Percentiles rank a stretch among this genome's conserved stretches.
Conservation (phyloP, 2,113 vertebrate genomes). For the Amphiprion ocellaris region DNA sequence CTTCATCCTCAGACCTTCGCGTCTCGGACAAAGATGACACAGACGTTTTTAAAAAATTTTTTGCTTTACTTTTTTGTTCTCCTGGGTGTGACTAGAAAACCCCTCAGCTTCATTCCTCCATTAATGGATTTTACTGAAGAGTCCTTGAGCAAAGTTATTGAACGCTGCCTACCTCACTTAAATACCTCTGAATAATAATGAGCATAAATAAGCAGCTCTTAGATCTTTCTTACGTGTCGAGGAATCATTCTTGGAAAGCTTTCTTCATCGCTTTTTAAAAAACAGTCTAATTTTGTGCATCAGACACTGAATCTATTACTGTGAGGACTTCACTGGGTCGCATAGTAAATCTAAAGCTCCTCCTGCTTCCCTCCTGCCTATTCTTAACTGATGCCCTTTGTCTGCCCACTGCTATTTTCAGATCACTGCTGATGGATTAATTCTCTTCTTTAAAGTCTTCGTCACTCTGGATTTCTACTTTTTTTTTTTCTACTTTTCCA, state of each 20-base stretch:
- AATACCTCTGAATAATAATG: slow-evolving; percentile 8
- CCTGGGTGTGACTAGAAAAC: neutral
- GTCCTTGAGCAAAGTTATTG: slow-evolving; percentile 13
- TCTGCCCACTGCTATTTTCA: slow-evolving; percentile 52
- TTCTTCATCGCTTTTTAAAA: neutral
- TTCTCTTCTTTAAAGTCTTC: slow-evolving; percentile 15
- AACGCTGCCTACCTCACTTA: slow-evolving; percentile 1
- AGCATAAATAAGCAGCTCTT: neutral
- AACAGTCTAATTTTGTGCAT: slow-evolving; percentile 10
- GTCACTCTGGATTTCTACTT: slow-evolving; percentile 5
- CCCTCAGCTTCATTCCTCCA: slow-evolving; percentile 5
- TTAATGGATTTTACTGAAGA: slow-evolving; percentile 1
- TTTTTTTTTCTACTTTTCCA: no score
- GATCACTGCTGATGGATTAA: slow-evolving; percentile 21
- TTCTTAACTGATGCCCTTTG: slow-evolving; percentile 39
- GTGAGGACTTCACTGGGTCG: slow-evolving; percentile 6
- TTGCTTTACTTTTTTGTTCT: neutral
- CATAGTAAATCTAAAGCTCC: slow-evolving; percentile 22
- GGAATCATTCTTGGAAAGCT: slow-evolving; percentile 1
- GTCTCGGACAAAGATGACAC: neutral
- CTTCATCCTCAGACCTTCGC: slow-evolving; percentile 12
- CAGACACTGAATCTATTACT: slow-evolving; percentile 18
- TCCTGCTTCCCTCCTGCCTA: slow-evolving; percentile 20
- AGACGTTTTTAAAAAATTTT: neutral
- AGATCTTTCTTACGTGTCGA: neutral